Base-by-base conservation (phyloP, 2,113 vertebrate species). In the Ardeotis arabs region DNA sequence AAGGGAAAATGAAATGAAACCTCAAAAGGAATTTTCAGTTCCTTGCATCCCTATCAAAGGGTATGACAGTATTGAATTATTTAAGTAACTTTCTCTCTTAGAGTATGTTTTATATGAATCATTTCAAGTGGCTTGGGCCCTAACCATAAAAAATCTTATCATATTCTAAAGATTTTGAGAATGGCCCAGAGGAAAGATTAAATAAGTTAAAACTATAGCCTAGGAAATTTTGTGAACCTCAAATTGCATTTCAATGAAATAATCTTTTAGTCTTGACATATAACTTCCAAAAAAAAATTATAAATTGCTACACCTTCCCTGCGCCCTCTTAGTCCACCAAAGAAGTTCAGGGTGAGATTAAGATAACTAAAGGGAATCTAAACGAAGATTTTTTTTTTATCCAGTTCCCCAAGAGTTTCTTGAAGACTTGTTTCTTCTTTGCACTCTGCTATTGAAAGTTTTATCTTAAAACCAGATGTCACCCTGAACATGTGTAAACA, bases 1-100 rank as follows among this genome's bases (percentile, higher is more conserved):
- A 96, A 93, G 93, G 90, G 73, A 96, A 97, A 93, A 90, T 63
- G 60, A 96, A 88, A 97, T 28, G 2, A 96, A 98, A 55, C 74
- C 47, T 21, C 78, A 60, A 8, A 90, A 93, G 79, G 92, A 95
- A 13, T 93, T 90, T 75, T 67, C 86, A 53, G 58, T 92, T 72
- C 91, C 91, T 60, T 28, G 13, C 5, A 29, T 90, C 55, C 90
- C 92, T 44, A 92, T 60, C 7, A 97, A 95, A 91, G 90, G 70
- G 77, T 94, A 47, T 72, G 86, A 95, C 91, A 52, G 22, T 33
- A 27, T 1, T 85, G 44, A 87, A 82, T 81, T 87, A 87, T 95
- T 93, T 87, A 93, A 47, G 33, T 56, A 68, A 64, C 66, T 79
- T 87, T 27, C 39, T 66, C 33, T 77, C 10, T 58, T 84, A 52